Evolutionary conservation across 1,140 invertebrate genomes (phyloP).

Genomic region (Heliconius hewitsoni): DNA sequence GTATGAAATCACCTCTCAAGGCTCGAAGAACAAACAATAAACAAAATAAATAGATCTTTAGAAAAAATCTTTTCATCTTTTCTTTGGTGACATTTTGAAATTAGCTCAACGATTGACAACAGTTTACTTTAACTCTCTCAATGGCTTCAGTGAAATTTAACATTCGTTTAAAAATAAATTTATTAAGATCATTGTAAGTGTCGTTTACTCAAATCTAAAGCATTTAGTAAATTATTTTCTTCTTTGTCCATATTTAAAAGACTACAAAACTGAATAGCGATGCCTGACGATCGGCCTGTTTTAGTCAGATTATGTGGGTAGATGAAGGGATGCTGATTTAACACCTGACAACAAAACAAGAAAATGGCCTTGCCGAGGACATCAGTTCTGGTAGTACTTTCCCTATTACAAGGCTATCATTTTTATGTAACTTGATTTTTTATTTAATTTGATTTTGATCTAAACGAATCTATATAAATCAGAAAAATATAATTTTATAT

Average conservation of each 20-base stretch:
- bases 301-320: neutral
- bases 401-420: too few species aligned
- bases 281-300: neutral
- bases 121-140: neutral
- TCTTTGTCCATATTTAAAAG: neutral
- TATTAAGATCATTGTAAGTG: too few species aligned
- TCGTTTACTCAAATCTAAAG: too few species aligned
- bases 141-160: neutral
- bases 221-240: neutral
- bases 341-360: too few species aligned
- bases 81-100: constrained; percentile 2
- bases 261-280: neutral
- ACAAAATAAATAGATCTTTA: constrained; percentile 11
- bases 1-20: neutral
- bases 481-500: too few species aligned
- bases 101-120: neutral
- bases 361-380: too few species aligned
- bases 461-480: too few species aligned
- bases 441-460: too few species aligned
- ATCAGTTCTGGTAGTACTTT: too few species aligned
- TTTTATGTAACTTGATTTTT: too few species aligned
- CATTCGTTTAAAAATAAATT: too few species aligned
- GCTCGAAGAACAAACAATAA: constrained; percentile 24
- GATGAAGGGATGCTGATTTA: neutral
- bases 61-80: constrained; percentile 36